Evolutionary conservation across 2,888 invertebrate genomes (phyloP).

Genomic region (Villa cingulata): DNA sequence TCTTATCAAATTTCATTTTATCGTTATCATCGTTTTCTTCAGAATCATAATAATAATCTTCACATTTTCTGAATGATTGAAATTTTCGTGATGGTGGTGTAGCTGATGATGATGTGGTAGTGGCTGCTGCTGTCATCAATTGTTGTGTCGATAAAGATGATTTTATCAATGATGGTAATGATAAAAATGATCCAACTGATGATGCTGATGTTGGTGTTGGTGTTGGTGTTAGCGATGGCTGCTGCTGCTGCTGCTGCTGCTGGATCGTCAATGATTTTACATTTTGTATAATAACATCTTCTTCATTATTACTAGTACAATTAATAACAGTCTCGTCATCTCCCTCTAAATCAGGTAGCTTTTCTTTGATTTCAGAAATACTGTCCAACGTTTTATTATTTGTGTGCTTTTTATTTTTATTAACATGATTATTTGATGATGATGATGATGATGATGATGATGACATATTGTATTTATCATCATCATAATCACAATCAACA

Average conservation of each 20-base stretch:
- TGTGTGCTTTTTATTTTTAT: constrained; percentile 5
- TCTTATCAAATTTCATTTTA: neutral
- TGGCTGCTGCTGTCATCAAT: no score
- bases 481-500: no score
- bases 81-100: constrained; percentile 6
- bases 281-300: neutral
- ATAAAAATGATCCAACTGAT: neutral
- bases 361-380: constrained; percentile 35
- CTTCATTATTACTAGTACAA: constrained; percentile 12
- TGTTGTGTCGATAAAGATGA: constrained; percentile 4
- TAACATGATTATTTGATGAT: neutral
- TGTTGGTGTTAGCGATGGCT: neutral
- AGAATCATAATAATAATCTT: constrained; percentile 9
- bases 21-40: constrained; percentile 9
- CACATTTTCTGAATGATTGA: constrained; percentile 1
- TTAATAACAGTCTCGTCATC: constrained; percentile 27
- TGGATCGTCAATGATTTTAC: neutral
- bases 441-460: no score
- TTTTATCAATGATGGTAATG: neutral
- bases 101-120: neutral
- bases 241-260: neutral
- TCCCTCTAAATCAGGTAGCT: constrained; percentile 30
- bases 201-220: neutral
- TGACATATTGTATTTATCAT: no score
- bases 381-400: constrained; percentile 26